These are phyloP conservation scores for Penaeus chinensis DNA, from an alignment of 1,140 invertebrate genomes.

Conservation along the genomic window DNA sequence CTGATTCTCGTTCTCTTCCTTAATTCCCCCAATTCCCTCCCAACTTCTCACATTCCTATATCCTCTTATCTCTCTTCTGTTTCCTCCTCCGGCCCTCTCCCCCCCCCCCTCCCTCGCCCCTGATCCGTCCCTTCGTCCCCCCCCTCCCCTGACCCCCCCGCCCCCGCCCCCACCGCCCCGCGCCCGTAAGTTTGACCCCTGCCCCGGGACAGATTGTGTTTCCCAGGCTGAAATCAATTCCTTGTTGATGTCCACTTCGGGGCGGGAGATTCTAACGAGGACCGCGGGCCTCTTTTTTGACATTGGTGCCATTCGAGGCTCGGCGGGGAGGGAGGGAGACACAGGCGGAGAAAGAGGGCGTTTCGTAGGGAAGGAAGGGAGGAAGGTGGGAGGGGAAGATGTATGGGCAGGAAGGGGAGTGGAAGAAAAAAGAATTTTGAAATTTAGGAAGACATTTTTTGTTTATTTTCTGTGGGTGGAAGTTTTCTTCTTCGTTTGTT, in stretches of 20 bases:
- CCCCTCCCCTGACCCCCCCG: neutral
- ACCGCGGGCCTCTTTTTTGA: slow-evolving; percentile 4
- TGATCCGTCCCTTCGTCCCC: neutral
- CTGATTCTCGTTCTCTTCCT: neutral
- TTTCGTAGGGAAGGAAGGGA: too few species aligned
- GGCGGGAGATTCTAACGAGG: slow-evolving; percentile 46
- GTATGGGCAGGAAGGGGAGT: too few species aligned
- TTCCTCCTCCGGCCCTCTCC: neutral
- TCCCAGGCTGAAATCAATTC: slow-evolving; percentile 56
- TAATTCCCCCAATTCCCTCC: neutral
- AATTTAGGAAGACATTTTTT: too few species aligned
- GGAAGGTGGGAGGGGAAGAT: too few species aligned
- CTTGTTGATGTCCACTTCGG: slow-evolving; percentile 57
- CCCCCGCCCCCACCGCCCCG: neutral
- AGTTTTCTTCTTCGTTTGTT: too few species aligned
- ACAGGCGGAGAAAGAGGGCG: too few species aligned
- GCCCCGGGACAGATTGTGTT: slow-evolving; percentile 43
- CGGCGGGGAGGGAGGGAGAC: too few species aligned
- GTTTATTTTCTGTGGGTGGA: too few species aligned
- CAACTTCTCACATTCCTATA: neutral
- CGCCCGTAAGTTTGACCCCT: slow-evolving; percentile 13
- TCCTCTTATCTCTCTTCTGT: neutral
- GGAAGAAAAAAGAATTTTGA: too few species aligned
- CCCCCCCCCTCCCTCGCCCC: neutral
- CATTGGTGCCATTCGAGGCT: too few species aligned